A percentile compares a stretch with the other conserved stretches of the same genome.
phyloP scores from a whole-genome alignment of 2,888 invertebrate species.

The Onchidella celtica region DNA sequence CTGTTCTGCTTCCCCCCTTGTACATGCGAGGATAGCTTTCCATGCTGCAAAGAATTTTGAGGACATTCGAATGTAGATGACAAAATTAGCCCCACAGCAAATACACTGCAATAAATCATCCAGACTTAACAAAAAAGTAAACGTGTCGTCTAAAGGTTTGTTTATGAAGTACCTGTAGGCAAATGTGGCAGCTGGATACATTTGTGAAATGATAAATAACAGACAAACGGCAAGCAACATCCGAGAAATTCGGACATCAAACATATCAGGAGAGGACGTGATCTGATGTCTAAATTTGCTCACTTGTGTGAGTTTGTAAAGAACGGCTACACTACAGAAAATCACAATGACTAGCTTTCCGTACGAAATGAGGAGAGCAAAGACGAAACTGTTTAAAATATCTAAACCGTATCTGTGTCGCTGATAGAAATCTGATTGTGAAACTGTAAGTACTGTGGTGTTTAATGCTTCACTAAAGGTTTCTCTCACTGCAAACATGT shows the following conservation, averaged over 20 bases:
- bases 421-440: background rate
- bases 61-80: constrained; percentile 2
- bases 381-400: background rate
- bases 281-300: background rate
- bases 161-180: background rate
- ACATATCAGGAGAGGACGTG: background rate
- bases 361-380: background rate
- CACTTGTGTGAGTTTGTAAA: background rate
- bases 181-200: background rate
- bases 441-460: background rate
- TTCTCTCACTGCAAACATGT: background rate
- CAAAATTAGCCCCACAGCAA: background rate
- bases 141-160: background rate
- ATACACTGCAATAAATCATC: background rate
- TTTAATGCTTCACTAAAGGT: background rate
- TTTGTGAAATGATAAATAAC: background rate
- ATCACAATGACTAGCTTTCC: background rate
- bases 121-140: background rate
- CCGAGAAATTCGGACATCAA: background rate
- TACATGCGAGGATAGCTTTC: no score
- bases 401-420: background rate
- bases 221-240: constrained; percentile 12
- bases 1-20: no score
- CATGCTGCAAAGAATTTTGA: background rate
- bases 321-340: background rate